Evolutionary conservation across 2,113 vertebrate genomes (phyloP).

Genomic region (Nothoprocta pentlandii): DNA sequence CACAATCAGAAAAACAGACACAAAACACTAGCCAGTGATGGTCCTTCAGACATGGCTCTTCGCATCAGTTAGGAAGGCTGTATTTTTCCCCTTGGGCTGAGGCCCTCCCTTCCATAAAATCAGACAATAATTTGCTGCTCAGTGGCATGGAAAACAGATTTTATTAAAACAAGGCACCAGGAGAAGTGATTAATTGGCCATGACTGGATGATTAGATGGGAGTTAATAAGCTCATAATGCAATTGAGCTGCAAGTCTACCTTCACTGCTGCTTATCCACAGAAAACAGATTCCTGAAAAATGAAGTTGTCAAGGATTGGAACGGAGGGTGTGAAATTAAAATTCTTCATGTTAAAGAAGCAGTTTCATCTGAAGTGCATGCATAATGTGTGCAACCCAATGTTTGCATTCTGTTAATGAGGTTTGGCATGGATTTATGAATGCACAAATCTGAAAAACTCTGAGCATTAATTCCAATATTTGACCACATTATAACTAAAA

Average conservation of each 20-base stretch:
- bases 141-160: conserved; percentile 28
- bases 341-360: conserved; percentile 13
- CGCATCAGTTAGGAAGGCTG: neutral
- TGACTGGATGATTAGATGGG: conserved; percentile 54
- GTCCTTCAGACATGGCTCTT: neutral
- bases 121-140: conserved; percentile 1
- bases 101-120: neutral
- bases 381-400: neutral
- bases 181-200: conserved; percentile 55
- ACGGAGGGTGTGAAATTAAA: conserved; percentile 1
- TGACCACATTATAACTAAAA: neutral
- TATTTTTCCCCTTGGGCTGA: neutral
- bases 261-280: neutral
- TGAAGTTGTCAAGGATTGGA: conserved; percentile 37
- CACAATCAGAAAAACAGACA: neutral
- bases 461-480: neutral
- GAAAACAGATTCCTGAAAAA: conserved; percentile 37
- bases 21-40: neutral
- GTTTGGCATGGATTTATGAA: conserved; percentile 14
- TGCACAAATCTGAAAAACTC: neutral
- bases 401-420: neutral
- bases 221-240: conserved; percentile 62
- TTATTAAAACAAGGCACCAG: conserved; percentile 57
- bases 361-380: neutral
- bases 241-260: conserved; percentile 16